Percentiles rank a stretch among this genome's conserved stretches.
Evolutionary conservation across 2,113 vertebrate genomes (phyloP).

Genomic region (Ancistrus triradiatus): DNA sequence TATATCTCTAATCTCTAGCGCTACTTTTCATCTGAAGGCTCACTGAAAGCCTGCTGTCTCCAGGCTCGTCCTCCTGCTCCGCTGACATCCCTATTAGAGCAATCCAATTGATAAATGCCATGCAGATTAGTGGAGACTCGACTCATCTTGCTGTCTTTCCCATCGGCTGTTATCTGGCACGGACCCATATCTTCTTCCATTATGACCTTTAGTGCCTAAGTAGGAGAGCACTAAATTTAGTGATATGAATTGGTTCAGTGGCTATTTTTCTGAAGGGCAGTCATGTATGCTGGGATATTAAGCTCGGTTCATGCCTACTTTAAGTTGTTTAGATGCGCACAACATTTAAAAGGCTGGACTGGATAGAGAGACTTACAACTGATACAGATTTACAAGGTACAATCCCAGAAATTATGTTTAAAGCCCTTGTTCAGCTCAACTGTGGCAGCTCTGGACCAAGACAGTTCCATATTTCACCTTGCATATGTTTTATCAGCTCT

Average conservation of each 20-base stretch:
- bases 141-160: conserved; percentile 57
- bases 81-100: conserved; percentile 67
- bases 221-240: neutral
- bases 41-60: conserved; percentile 47
- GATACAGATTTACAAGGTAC: too few species aligned
- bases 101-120: conserved; percentile 68
- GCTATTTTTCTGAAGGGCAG: too few species aligned
- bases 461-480: too few species aligned
- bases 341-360: too few species aligned
- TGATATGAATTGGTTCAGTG: neutral
- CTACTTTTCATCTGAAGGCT: conserved; percentile 58
- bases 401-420: too few species aligned
- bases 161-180: conserved; percentile 52
- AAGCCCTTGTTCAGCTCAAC: too few species aligned
- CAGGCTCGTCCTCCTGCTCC: conserved; percentile 42
- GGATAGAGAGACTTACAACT: too few species aligned
- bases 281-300: neutral
- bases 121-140: conserved; percentile 61
- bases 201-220: conserved; percentile 4
- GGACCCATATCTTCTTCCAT: conserved; percentile 36
- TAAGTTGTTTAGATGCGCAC: too few species aligned
- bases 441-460: too few species aligned
- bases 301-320: too few species aligned
- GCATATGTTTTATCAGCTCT: too few species aligned
- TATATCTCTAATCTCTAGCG: conserved; percentile 62